Evolutionary conservation across 2,797 vertebrate species (phyloP).

Genomic region (Helicolenus hilgendorfi): DNA sequence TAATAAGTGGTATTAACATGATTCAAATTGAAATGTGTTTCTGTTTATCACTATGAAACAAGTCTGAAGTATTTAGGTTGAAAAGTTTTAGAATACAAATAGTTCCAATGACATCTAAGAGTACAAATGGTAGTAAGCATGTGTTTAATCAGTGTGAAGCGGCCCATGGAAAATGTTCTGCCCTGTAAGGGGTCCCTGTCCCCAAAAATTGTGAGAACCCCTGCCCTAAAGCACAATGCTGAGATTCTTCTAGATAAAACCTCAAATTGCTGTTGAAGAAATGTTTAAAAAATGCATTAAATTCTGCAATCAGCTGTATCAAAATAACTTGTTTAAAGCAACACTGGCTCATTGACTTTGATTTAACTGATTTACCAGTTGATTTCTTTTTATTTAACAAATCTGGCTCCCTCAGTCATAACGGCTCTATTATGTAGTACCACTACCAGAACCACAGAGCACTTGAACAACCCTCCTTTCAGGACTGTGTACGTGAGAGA

Average conservation of each 20-base stretch:
- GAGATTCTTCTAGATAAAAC: neutral
- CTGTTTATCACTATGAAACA: too few relatives aligned
- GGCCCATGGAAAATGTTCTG: too few relatives aligned
- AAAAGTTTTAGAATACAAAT: too few relatives aligned
- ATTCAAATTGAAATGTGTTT: too few relatives aligned
- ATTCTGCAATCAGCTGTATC: neutral
- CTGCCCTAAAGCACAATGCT: neutral
- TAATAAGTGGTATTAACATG: too few relatives aligned
- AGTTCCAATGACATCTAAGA: too few relatives aligned
- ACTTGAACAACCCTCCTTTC: neutral
- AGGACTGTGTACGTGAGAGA: neutral
- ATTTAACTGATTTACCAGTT: conserved; percentile 33
- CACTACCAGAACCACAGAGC: neutral
- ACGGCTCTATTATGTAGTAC: neutral
- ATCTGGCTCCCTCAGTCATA: conserved; percentile 7
- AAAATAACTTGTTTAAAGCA: conserved; percentile 13
- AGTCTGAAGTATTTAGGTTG: too few relatives aligned
- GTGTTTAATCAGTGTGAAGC: too few relatives aligned
- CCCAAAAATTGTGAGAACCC: too few relatives aligned
- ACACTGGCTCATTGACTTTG: conserved; percentile 17
- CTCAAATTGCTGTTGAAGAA: neutral
- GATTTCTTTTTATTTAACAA: conserved; percentile 33
- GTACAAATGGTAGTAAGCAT: too few relatives aligned
- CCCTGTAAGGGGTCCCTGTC: too few relatives aligned
- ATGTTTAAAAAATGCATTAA: neutral